Percentiles rank a stretch among this genome's conserved stretches.
Conservation (phyloP, 2,113 vertebrate species). For the Macrotus californicus region DNA sequence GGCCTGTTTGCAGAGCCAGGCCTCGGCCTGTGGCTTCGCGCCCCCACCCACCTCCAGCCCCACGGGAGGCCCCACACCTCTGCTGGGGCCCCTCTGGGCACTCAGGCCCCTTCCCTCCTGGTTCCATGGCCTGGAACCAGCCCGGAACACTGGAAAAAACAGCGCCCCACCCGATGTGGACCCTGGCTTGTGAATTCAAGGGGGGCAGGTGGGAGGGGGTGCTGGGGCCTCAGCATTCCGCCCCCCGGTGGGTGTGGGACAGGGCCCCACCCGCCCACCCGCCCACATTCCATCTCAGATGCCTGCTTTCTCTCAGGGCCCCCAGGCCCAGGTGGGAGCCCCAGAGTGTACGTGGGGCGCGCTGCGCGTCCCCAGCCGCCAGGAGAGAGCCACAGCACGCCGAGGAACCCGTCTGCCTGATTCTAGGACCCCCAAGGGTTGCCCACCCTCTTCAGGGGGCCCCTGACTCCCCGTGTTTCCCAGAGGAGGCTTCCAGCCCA, state of each 20-base stretch:
- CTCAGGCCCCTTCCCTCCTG: neutral
- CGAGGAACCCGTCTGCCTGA: rapidly evolving
- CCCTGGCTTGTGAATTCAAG: rapidly evolving
- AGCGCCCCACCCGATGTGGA: neutral
- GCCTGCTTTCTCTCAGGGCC: neutral
- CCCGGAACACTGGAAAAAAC: neutral
- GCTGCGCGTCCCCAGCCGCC: too few species aligned
- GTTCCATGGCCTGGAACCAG: rapidly evolving
- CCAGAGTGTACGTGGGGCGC: rapidly evolving
- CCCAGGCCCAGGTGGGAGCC: neutral
- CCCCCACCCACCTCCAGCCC: neutral
- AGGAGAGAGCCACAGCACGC: neutral
- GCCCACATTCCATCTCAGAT: too few species aligned
- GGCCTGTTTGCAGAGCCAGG: neutral
- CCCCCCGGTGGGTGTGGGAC: neutral
- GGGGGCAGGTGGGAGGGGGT: neutral
- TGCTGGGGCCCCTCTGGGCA: neutral
- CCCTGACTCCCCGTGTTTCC: rapidly evolving
- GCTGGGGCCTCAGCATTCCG: neutral
- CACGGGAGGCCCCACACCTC: rapidly evolving
- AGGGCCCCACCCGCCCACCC: neutral
- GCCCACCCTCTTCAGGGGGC: rapidly evolving
- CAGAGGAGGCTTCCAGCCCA: neutral
- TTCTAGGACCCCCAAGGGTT: too few species aligned
- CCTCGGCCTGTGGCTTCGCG: neutral